Evolutionary conservation across 30 jellyfish, hydroid and myxozoan genomes (phyloP).

Genomic region (Nemopilema nomurai): DNA sequence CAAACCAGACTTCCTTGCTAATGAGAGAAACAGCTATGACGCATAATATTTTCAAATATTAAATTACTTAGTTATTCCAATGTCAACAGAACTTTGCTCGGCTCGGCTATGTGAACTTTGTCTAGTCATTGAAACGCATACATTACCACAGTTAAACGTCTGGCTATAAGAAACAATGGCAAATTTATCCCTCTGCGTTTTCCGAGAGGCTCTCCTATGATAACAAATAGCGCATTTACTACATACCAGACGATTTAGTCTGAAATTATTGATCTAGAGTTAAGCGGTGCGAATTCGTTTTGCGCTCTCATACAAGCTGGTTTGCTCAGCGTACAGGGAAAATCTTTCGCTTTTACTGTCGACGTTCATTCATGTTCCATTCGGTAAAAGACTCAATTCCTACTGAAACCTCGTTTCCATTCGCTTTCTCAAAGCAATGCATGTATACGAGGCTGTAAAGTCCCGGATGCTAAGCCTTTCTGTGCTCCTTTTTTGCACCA

Average conservation of each 20-base stretch:
- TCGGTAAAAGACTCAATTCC: too few relatives aligned
- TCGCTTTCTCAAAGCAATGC: too few relatives aligned
- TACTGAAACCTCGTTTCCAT: too few relatives aligned
- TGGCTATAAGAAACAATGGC: slow-evolving; percentile 28
- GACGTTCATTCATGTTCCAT: too few relatives aligned
- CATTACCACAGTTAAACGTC: neutral
- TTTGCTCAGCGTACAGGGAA: too few relatives aligned
- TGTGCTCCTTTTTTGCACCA: too few relatives aligned
- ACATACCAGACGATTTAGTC: slow-evolving; percentile 15
- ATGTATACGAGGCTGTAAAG: too few relatives aligned
- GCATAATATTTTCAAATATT: neutral
- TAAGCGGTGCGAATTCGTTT: neutral
- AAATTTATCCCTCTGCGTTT: slow-evolving; percentile 29
- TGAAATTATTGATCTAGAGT: slow-evolving; percentile 15
- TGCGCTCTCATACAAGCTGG: too few relatives aligned
- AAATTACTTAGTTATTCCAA: neutral
- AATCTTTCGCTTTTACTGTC: too few relatives aligned
- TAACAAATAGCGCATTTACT: slow-evolving; percentile 3
- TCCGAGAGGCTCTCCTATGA: slow-evolving; percentile 24
- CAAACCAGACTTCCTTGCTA: neutral
- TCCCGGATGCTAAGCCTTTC: too few relatives aligned
- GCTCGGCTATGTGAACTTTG: slow-evolving; percentile 37
- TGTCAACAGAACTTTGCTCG: slow-evolving; percentile 24
- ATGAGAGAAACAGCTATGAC: neutral
- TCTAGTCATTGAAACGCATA: slow-evolving; percentile 25